Evolutionary conservation across 2,888 invertebrate genomes (phyloP), one percentile per base, ranked within the genome.

Genomic region (Caenorhabditis japonica): DNA sequence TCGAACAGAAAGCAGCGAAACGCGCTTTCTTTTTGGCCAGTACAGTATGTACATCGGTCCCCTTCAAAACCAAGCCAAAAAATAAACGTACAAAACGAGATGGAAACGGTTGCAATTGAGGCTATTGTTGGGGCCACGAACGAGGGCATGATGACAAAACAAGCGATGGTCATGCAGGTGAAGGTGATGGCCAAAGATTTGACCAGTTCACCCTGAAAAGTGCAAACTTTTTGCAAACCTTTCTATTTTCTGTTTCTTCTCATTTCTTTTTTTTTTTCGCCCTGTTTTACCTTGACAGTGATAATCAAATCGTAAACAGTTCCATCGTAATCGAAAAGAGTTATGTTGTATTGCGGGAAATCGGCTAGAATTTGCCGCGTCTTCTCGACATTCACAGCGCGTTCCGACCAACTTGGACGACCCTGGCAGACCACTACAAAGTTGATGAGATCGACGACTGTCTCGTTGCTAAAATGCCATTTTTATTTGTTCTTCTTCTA

Each of bases 251-350:
- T 10, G 10, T 10, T 30, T 30, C 7, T 7, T 30, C 30, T 30
- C 10, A 10, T 30, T 30, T 5, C 10, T 30, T 10, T 30, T 30
- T 5, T 30, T 30, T 10, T 21, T 34, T 19, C 34, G n/a, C n/a
- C 17, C n/a, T 27, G 8, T 0, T 51, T n/a, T 17, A 81, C 84
- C 72, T 82, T 80, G 25, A 84, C 84, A n/a, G 81, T 79, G 23
- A 83, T 81, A 34, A 85, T 86, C 33, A 85, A 62, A 47, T 85
- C 85, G 46, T 83, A 85, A 52, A 85, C 83, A 13, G 85, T 85
- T n/a, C 83, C 72, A 68, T 85, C 85, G 49, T 86, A 85, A 60
- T 85, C 85, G 68, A 84, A 85, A 3, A 86, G 72, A 8, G 81
- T 75, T 5, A 75, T 77, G 21, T 83, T 75, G 53, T 80, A 84